Evolutionary conservation across 2,888 invertebrate species (phyloP).

Genomic region (Galerucella nymphaeae): DNA sequence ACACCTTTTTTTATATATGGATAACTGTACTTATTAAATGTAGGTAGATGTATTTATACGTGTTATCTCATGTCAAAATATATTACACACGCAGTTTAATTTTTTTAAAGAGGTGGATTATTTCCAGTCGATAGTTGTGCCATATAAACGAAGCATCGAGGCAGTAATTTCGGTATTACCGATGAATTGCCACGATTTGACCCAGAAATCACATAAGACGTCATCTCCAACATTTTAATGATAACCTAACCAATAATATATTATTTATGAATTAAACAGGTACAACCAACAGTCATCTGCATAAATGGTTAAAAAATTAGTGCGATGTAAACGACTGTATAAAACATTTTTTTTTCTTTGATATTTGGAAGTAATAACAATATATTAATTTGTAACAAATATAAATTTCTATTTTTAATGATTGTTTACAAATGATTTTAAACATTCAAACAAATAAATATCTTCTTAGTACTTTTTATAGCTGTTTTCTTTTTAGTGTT

Average conservation of each 20-base stretch:
- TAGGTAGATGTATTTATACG: not conserved
- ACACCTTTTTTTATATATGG: not conserved
- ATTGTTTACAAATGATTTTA: not conserved
- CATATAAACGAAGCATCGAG: not conserved
- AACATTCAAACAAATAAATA: slow-evolving; percentile 5
- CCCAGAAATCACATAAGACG: not conserved
- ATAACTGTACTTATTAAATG: not conserved
- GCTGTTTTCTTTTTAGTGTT: slow-evolving; percentile 3
- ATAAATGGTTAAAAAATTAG: too few species aligned
- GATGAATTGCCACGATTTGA: not conserved
- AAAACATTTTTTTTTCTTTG: too few species aligned
- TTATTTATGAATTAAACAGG: too few species aligned
- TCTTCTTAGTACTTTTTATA: not conserved
- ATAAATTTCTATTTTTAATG: not conserved
- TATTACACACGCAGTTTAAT: not conserved
- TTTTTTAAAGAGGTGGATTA: not conserved
- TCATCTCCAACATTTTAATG: not conserved
- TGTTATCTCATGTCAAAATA: not conserved
- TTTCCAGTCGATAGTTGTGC: not conserved
- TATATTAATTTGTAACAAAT: not conserved
- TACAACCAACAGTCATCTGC: too few species aligned
- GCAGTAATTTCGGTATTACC: not conserved
- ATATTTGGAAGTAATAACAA: not conserved
- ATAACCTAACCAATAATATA: too few species aligned
- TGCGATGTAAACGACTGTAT: too few species aligned